Conservation (phyloP, 2,797 vertebrate genomes). For the Perodicticus potto region DNA sequence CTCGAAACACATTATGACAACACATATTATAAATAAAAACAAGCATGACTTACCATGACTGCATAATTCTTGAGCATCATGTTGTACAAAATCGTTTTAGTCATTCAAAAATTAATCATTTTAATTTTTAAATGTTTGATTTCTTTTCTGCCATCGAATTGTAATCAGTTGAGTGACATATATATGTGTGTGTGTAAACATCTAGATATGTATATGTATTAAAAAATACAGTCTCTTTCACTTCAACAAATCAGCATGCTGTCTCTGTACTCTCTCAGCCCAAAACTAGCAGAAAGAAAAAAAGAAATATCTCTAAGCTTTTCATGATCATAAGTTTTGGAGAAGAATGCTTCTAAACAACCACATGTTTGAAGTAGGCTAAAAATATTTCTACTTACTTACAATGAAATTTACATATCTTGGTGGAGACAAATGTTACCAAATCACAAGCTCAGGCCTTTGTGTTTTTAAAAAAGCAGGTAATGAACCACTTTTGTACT, state of each 20-base stretch:
- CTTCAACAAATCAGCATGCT: constrained; percentile 64
- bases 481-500: constrained; percentile 62
- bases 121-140: constrained; percentile 68
- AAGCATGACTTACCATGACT: not conserved
- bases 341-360: constrained; percentile 68
- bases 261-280: constrained; percentile 47
- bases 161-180: constrained; percentile 53
- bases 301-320: not conserved
- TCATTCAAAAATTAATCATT: constrained; percentile 44
- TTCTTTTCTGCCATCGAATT: constrained; percentile 42
- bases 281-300: constrained; percentile 51
- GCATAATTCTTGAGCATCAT: constrained; percentile 26
- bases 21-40: not conserved
- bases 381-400: constrained; percentile 72
- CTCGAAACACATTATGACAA: not conserved
- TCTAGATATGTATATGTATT: not conserved
- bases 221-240: constrained; percentile 57
- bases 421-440: constrained; percentile 54
- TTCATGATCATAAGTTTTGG: constrained; percentile 69
- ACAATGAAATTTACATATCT: constrained; percentile 69
- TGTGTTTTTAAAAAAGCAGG: constrained; percentile 65
- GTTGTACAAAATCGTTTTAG: constrained; percentile 42
- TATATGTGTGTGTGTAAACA: too few relatives aligned
- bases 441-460: constrained; percentile 57
- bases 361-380: constrained; percentile 20